A percentile compares a stretch with the other conserved stretches of the same genome.
Conservation (phyloP, 2,888 invertebrate species). For the Apomyelois bistriatella region DNA sequence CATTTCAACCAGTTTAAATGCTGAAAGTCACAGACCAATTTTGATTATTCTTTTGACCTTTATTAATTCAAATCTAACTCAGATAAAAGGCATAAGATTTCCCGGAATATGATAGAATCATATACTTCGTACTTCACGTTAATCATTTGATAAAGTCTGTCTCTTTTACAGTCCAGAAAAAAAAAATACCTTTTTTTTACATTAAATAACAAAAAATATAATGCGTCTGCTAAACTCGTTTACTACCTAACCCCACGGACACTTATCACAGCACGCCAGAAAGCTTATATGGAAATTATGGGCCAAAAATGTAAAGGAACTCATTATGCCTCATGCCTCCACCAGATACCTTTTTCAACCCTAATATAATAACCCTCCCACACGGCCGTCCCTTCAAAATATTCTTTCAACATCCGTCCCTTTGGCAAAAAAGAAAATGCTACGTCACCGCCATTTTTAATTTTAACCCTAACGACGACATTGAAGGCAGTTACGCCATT, state of each 20-base stretch:
- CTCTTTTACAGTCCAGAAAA: not conserved
- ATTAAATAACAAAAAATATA: slow-evolving; percentile 2
- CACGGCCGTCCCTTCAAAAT: slow-evolving; percentile 63
- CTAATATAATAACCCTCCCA: slow-evolving; percentile 69
- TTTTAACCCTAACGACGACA: slow-evolving; percentile 74
- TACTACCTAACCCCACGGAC: slow-evolving; percentile 4
- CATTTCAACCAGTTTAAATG: too few species aligned
- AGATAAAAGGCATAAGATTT: too few species aligned
- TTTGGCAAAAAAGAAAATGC: slow-evolving; percentile 75
- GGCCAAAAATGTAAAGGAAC: slow-evolving; percentile 63
- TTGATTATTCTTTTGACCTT: too few species aligned
- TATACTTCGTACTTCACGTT: too few species aligned
- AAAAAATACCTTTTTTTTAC: not conserved
- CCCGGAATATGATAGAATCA: too few species aligned
- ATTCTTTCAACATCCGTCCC: slow-evolving; percentile 71
- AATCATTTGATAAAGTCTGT: not conserved
- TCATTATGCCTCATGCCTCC: slow-evolving; percentile 60
- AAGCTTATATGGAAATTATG: slow-evolving; percentile 45
- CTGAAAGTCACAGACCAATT: too few species aligned
- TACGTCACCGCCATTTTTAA: slow-evolving; percentile 76
- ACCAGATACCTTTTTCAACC: slow-evolving; percentile 53
- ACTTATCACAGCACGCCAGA: slow-evolving; percentile 34
- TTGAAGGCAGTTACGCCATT: slow-evolving; percentile 71
- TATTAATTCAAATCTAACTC: too few species aligned
- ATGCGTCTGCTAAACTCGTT: slow-evolving; percentile 4